These are phyloP conservation scores for Coilia nasus DNA, from an alignment of 2,797 vertebrate genomes.

Conservation along the genomic window DNA sequence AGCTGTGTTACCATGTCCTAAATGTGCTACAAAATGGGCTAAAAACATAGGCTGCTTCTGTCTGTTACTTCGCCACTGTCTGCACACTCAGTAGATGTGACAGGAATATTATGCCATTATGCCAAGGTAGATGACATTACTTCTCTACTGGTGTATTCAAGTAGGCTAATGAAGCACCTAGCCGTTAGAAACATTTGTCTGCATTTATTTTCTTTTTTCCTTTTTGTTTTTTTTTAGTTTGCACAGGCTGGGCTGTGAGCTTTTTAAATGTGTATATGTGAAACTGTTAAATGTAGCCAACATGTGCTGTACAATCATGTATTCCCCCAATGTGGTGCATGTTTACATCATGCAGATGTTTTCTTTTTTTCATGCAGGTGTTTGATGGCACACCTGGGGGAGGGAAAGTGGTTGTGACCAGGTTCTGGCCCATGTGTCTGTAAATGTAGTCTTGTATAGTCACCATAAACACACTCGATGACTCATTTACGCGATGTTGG, in stretches of 20 bases:
- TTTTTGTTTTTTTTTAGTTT: not conserved
- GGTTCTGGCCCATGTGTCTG: not conserved
- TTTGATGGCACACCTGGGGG: not conserved
- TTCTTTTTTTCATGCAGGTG: not conserved
- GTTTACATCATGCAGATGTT: conserved; percentile 4
- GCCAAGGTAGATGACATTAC: not conserved
- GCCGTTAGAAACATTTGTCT: not conserved
- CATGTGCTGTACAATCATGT: conserved; percentile 16
- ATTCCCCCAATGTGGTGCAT: not conserved
- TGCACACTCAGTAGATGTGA: conserved; percentile 5
- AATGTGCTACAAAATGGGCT: not conserved
- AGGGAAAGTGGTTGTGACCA: not conserved
- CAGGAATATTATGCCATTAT: conserved; percentile 1
- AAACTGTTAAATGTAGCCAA: conserved; percentile 8
- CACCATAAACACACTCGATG: not conserved
- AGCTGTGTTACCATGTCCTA: not conserved
- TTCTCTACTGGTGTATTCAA: not conserved
- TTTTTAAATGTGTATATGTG: conserved; percentile 17
- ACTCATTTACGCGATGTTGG: not conserved
- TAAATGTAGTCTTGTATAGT: not conserved
- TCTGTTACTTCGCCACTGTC: not conserved
- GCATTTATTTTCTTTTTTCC: not conserved
- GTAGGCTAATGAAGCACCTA: not conserved
- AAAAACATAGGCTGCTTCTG: not conserved
- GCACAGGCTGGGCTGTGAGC: not conserved